A percentile compares a stretch with the other conserved stretches of the same genome.
Evolutionary conservation across 2,797 vertebrate genomes (phyloP).

Genomic region (Pterois miles): DNA sequence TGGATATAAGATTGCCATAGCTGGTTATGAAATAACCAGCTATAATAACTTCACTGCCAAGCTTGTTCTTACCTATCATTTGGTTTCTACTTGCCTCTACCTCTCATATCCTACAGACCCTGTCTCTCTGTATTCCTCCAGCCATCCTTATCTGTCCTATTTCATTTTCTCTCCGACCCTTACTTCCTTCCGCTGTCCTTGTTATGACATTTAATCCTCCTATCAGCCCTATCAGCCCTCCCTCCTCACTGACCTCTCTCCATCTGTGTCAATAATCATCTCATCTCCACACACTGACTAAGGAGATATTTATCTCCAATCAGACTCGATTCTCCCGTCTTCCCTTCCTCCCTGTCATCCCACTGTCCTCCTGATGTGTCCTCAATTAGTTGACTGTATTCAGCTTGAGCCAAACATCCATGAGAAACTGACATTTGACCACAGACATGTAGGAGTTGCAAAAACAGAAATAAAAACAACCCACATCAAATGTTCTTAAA

Average conservation of each 20-base stretch:
- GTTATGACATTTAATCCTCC: conserved; percentile 52
- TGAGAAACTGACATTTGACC: neutral
- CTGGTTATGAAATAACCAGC: neutral
- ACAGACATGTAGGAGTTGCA: neutral
- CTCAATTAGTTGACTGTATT: neutral
- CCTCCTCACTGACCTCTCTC: conserved; percentile 31
- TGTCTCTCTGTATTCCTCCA: conserved; percentile 10
- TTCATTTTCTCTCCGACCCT: conserved; percentile 7
- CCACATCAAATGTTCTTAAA: too few relatives aligned
- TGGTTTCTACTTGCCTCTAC: neutral
- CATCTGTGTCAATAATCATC: conserved; percentile 46
- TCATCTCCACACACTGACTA: conserved; percentile 15
- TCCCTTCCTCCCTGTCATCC: conserved; percentile 1
- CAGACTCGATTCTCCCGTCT: neutral
- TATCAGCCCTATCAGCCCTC: conserved; percentile 34
- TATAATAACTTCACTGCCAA: neutral
- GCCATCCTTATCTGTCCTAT: conserved; percentile 16
- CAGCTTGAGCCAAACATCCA: neutral
- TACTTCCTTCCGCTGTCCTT: conserved; percentile 21
- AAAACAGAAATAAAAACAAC: neutral
- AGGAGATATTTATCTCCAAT: conserved; percentile 22
- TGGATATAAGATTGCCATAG: neutral
- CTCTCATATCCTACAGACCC: neutral
- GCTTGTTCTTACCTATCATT: conserved; percentile 10
- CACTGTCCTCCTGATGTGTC: neutral